These are phyloP conservation scores for Deroplatys truncata DNA, from an alignment of 2,888 invertebrate genomes.

Conservation along the genomic window DNA sequence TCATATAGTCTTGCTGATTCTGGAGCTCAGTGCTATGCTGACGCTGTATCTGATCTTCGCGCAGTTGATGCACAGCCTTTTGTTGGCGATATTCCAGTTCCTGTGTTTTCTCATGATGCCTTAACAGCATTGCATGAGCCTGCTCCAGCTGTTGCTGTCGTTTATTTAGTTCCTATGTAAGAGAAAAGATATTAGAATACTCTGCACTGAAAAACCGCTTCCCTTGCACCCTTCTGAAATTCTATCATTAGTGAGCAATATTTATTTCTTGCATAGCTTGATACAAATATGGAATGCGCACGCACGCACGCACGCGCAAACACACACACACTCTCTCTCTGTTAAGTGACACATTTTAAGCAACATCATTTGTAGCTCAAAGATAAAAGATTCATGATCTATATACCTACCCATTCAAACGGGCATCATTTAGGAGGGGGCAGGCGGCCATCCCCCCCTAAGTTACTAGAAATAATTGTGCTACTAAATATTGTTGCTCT, in stretches of 20 bases:
- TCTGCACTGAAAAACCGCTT: background rate
- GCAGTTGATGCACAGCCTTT: constrained; percentile 86
- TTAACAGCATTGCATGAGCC: constrained; percentile 87
- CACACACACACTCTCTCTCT: too few relatives aligned
- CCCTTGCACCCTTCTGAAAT: background rate
- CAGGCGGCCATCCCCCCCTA: too few relatives aligned
- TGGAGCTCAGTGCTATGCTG: constrained; percentile 93
- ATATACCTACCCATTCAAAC: too few relatives aligned
- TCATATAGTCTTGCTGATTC: constrained; percentile 96
- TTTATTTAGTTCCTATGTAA: constrained; percentile 81
- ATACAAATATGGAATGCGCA: too few relatives aligned
- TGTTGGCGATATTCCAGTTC: constrained; percentile 95
- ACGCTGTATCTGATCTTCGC: constrained; percentile 81
- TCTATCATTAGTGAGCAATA: background rate
- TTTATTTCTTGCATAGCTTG: too few relatives aligned
- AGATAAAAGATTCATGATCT: too few relatives aligned
- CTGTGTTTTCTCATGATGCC: constrained; percentile 96
- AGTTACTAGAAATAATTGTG: too few relatives aligned
- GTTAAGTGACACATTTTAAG: too few relatives aligned
- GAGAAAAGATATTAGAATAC: constrained; percentile 9
- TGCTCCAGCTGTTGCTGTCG: constrained; percentile 93
- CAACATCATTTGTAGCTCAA: too few relatives aligned
- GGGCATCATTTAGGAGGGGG: too few relatives aligned
- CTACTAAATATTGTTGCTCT: too few relatives aligned
- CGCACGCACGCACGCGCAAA: too few relatives aligned